Conservation (phyloP, 2,113 vertebrate genomes). For the Grus americana region DNA sequence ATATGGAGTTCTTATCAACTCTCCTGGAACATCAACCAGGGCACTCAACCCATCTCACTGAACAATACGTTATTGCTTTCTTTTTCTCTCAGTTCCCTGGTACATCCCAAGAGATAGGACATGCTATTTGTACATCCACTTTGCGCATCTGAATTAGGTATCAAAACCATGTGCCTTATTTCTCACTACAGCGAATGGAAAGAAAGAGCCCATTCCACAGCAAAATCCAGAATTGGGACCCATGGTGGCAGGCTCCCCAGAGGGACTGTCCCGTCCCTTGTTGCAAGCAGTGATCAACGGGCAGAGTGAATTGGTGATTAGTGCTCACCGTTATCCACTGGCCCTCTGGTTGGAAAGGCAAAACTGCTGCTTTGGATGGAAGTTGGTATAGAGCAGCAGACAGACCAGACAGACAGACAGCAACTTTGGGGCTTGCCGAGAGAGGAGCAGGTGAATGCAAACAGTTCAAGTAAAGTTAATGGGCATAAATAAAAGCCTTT, state of each 20-base stretch:
- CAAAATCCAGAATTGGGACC: background rate
- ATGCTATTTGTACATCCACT: background rate
- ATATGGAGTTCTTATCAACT: background rate
- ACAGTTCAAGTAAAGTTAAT: background rate
- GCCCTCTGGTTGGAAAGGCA: background rate
- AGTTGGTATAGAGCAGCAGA: background rate
- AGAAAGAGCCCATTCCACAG: background rate
- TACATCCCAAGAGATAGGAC: background rate
- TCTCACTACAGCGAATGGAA: background rate
- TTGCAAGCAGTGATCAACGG: accelerated
- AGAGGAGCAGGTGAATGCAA: background rate
- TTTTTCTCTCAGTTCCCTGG: background rate
- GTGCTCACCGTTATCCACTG: background rate
- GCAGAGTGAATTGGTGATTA: background rate
- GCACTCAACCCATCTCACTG: background rate
- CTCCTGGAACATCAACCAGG: background rate
- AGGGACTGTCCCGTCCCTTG: accelerated
- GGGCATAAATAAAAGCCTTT: constrained; percentile 31
- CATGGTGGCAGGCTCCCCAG: background rate
- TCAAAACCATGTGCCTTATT: background rate
- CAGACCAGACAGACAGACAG: background rate
- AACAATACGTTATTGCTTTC: background rate
- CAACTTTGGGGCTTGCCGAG: background rate
- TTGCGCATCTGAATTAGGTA: background rate
- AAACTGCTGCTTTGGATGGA: background rate